A percentile compares a stretch with the other conserved stretches of the same genome.
Evolutionary conservation across 2,797 vertebrate genomes (phyloP).

Genomic region (Pangasius larnaudii): DNA sequence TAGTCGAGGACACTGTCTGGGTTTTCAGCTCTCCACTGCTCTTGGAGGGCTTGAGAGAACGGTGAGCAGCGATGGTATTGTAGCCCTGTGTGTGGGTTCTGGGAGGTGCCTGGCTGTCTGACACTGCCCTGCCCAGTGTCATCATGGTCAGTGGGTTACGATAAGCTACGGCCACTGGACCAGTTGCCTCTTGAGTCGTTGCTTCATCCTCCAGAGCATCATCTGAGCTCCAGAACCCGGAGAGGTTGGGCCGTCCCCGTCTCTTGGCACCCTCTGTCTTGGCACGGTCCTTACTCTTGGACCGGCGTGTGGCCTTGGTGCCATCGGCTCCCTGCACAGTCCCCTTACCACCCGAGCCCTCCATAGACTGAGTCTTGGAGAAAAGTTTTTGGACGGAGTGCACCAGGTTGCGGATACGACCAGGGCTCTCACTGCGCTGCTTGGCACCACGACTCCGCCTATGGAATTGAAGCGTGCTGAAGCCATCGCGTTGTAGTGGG

Average conservation of each 20-base stretch:
- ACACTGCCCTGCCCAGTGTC: constrained; percentile 89
- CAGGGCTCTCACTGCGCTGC: constrained; percentile 94
- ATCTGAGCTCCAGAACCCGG: constrained; percentile 96
- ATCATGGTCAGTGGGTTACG: constrained; percentile 92
- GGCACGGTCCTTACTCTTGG: constrained; percentile 95
- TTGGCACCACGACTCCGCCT: constrained; percentile 77
- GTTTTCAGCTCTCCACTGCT: constrained; percentile 95
- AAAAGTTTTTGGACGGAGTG: constrained; percentile 98
- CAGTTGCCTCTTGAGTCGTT: constrained; percentile 70
- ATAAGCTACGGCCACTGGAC: constrained; percentile 79
- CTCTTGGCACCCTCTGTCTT: constrained; percentile 90
- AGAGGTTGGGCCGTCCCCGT: constrained; percentile 85
- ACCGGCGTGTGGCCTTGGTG: constrained; percentile 82
- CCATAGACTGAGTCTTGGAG: constrained; percentile 93
- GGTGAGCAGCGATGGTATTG: constrained; percentile 92
- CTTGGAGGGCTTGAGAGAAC: constrained; percentile 92
- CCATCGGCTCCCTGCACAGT: constrained; percentile 79
- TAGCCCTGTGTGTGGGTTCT: constrained; percentile 94
- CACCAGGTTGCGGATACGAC: constrained; percentile 95
- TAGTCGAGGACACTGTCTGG: constrained; percentile 69
- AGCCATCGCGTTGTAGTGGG: constrained; percentile 93
- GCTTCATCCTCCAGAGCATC: constrained; percentile 87
- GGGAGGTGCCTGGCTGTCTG: constrained; percentile 86
- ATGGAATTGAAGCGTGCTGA: constrained; percentile 97
- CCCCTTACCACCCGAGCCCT: constrained; percentile 84